phyloP scores from a whole-genome alignment of 2,888 invertebrate genomes.

The Aproaerema taeniolella region DNA sequence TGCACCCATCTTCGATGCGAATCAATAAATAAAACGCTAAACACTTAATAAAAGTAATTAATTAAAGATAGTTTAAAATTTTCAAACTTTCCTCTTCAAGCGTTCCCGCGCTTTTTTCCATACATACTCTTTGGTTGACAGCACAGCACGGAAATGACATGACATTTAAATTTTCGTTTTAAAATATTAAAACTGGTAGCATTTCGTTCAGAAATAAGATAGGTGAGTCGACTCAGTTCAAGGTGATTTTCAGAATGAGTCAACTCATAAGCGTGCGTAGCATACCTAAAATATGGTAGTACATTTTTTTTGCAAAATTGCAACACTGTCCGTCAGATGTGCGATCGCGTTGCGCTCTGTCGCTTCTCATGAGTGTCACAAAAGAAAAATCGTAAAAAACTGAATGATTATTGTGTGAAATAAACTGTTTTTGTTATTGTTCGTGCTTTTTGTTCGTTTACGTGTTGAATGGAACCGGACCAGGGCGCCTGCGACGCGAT shows the following conservation, averaged over 20 bases:
- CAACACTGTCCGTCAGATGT: conserved; percentile 27
- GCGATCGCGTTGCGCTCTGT: conserved; percentile 37
- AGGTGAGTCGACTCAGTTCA: not conserved
- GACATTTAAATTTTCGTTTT: conserved; percentile 20
- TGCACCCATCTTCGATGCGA: no score
- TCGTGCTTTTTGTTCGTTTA: conserved; percentile 46
- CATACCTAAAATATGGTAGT: not conserved
- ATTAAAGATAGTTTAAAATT: no score
- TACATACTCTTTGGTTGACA: no score
- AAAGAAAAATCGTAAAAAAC: conserved; percentile 54
- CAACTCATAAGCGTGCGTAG: not conserved
- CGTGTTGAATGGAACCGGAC: conserved; percentile 47
- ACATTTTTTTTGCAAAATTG: conserved; percentile 16
- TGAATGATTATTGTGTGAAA: conserved; percentile 58
- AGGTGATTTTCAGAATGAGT: no score
- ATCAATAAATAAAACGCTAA: no score
- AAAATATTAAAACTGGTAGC: not conserved
- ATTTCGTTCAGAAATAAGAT: not conserved
- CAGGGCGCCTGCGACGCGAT: conserved; percentile 31
- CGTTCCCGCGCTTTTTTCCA: no score
- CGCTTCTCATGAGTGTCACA: conserved; percentile 46
- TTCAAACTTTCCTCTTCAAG: no score
- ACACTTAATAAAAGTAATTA: no score
- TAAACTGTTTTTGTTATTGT: conserved; percentile 48
- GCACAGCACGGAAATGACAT: no score